These are phyloP conservation scores for Orthosia gracilis DNA, from an alignment of 2,888 invertebrate genomes.

Conservation along the genomic window DNA sequence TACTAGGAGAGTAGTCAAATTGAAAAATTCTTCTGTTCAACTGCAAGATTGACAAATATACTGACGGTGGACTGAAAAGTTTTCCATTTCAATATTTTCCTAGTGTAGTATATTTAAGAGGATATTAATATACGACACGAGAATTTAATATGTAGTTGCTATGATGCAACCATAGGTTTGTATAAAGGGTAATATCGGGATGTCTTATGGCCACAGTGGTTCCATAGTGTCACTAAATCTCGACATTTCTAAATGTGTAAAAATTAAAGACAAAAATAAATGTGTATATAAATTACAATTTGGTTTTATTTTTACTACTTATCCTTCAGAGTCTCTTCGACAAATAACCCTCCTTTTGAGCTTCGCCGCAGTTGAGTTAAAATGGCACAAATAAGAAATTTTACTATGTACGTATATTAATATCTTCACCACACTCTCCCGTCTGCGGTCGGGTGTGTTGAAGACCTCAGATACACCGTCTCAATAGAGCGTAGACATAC, in stretches of 20 bases:
- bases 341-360: background rate
- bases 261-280: constrained; percentile 80
- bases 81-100: constrained; percentile 31
- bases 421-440: too few relatives aligned
- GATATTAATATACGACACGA: constrained; percentile 59
- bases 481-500: too few relatives aligned
- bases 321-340: too few relatives aligned
- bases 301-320: constrained; percentile 24
- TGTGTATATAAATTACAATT: constrained; percentile 72
- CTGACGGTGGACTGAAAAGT: background rate
- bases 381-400: background rate
- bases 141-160: constrained; percentile 65
- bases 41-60: constrained; percentile 13
- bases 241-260: constrained; percentile 74
- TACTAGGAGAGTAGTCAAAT: constrained; percentile 38
- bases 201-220: constrained; percentile 57
- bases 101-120: constrained; percentile 51
- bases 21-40: background rate
- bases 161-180: constrained; percentile 62
- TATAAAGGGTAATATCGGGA: constrained; percentile 68
- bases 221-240: constrained; percentile 70
- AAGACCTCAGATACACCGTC: too few relatives aligned
- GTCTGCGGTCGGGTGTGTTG: too few relatives aligned
- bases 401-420: too few relatives aligned
- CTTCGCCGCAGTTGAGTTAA: background rate